Percentiles rank a stretch among this genome's conserved stretches.
Evolutionary conservation across 1,140 invertebrate species (phyloP).

Genomic region (Drosophila nigromelanica): DNA sequence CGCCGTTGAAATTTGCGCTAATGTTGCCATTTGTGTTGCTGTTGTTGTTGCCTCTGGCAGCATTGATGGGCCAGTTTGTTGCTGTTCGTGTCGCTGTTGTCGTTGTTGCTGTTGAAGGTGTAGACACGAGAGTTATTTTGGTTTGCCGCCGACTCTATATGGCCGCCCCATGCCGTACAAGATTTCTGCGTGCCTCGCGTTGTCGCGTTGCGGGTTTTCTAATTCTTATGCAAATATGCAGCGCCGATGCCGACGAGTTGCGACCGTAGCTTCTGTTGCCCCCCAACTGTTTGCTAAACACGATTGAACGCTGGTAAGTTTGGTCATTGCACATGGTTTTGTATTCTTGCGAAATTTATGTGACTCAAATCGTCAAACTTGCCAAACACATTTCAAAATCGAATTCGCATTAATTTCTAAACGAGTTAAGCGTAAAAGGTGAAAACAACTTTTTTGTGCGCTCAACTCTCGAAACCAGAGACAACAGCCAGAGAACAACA

Average conservation of each 20-base stretch:
- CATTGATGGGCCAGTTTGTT: slow-evolving; percentile 64
- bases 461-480: slow-evolving; percentile 15
- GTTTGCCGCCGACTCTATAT: slow-evolving; percentile 62
- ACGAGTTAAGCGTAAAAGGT: slow-evolving; percentile 55
- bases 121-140: slow-evolving; percentile 68
- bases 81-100: slow-evolving; percentile 41
- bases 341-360: slow-evolving; percentile 60
- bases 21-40: slow-evolving; percentile 71
- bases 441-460: slow-evolving; percentile 43
- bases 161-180: slow-evolving; percentile 67
- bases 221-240: slow-evolving; percentile 80
- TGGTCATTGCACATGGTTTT: slow-evolving; percentile 8
- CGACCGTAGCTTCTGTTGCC: slow-evolving; percentile 50
- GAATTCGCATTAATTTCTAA: slow-evolving; percentile 74
- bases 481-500: slow-evolving; percentile 24
- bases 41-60: slow-evolving; percentile 46
- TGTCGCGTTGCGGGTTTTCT: slow-evolving; percentile 63
- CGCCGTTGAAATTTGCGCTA: slow-evolving; percentile 77
- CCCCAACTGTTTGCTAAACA: slow-evolving; percentile 68
- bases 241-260: slow-evolving; percentile 30
- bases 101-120: slow-evolving; percentile 48
- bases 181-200: slow-evolving; percentile 54
- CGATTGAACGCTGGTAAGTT: slow-evolving; percentile 19
- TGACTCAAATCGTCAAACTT: slow-evolving; percentile 66
- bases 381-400: slow-evolving; percentile 60